These are phyloP conservation scores for Plestiodon gilberti DNA, from an alignment of 2,113 vertebrate species.

Conservation along the genomic window DNA sequence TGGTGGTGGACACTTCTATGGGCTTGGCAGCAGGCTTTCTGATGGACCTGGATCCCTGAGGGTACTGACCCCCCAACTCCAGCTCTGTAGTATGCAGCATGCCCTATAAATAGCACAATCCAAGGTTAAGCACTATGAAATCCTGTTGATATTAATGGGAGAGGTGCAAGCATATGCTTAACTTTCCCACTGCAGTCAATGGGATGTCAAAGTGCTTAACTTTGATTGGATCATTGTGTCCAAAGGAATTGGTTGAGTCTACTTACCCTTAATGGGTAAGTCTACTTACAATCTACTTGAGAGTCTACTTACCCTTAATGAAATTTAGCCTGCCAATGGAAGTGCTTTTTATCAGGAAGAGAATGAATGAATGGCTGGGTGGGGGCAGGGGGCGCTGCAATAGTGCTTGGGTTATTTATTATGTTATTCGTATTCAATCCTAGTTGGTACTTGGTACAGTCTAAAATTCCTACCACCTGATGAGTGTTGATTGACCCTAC, in stretches of 20 bases:
- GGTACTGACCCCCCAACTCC: no score
- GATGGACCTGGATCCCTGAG: no score
- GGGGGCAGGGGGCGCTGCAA: neutral
- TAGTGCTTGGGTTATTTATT: neutral
- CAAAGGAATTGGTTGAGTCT: neutral
- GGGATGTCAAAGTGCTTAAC: neutral
- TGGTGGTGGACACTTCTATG: no score
- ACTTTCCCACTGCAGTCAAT: neutral
- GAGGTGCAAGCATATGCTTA: neutral
- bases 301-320: neutral
- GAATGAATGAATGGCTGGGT: neutral
- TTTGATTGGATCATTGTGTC: neutral
- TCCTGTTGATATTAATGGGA: neutral
- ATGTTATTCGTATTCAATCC: neutral
- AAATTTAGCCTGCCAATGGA: neutral
- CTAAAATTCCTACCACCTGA: constrained; percentile 31
- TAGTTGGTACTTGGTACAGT: neutral
- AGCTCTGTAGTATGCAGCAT: neutral
- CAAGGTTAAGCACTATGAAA: neutral
- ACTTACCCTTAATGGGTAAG: neutral
- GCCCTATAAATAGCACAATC: neutral
- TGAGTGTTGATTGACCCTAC: constrained; percentile 22
- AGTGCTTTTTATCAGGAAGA: neutral
- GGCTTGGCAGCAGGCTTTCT: no score
- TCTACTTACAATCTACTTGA: no score